Conservation (phyloP, 2,888 invertebrate species). For the Phyllotreta striolata region DNA sequence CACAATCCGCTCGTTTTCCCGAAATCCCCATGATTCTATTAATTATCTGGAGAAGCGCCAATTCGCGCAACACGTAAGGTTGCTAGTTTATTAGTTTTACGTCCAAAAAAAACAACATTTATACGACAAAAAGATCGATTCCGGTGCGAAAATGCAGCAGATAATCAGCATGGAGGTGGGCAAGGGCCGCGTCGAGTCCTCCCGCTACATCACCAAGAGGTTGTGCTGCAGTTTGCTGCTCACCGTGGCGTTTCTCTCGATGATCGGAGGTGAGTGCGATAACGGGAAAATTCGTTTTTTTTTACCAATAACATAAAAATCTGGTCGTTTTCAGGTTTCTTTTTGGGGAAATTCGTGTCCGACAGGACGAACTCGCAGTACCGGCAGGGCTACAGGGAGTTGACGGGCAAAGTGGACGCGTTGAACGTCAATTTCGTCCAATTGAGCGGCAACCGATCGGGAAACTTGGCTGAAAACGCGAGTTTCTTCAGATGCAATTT, state of each 20-base stretch:
- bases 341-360: constrained; percentile 61
- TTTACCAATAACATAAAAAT: too few species aligned
- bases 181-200: constrained; percentile 51
- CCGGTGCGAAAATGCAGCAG: constrained; percentile 57
- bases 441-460: constrained; percentile 25
- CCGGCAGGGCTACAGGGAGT: constrained; percentile 53
- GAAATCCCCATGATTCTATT: background rate
- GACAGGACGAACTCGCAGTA: constrained; percentile 56
- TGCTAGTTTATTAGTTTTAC: constrained; percentile 31
- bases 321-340: constrained; percentile 56
- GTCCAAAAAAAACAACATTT: constrained; percentile 32
- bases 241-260: constrained; percentile 61
- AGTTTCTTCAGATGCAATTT: constrained; percentile 42
- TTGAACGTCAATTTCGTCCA: constrained; percentile 44
- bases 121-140: constrained; percentile 25
- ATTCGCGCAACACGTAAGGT: constrained; percentile 29
- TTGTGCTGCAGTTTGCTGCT: constrained; percentile 60
- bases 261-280: constrained; percentile 58
- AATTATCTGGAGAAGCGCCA: constrained; percentile 32
- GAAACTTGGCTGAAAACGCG: constrained; percentile 15
- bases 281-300: too few species aligned
- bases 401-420: constrained; percentile 38
- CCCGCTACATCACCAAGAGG: constrained; percentile 54
- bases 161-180: constrained; percentile 62
- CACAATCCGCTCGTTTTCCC: too few species aligned